phyloP scores from a whole-genome alignment of 2,797 vertebrate genomes.

The Rhinogobio ventralis region DNA sequence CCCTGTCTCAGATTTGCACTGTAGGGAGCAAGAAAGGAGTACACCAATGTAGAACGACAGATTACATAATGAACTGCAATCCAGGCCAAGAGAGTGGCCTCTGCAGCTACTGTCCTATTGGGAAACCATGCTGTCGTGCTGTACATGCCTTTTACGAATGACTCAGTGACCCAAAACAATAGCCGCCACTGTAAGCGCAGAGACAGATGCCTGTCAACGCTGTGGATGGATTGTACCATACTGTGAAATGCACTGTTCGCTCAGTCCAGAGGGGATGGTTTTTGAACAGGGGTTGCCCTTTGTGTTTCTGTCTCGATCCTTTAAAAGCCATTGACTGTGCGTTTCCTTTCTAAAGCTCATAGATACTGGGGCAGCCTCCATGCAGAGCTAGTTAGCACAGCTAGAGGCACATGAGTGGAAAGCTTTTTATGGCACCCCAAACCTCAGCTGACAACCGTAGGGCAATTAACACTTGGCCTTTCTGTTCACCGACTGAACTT shows the following conservation, averaged over 20 bases:
- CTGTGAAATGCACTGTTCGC: conserved; percentile 45
- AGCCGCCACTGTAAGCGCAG: conserved; percentile 29
- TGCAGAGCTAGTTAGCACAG: conserved; percentile 72
- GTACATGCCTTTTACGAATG: conserved; percentile 39
- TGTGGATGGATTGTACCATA: conserved; percentile 46
- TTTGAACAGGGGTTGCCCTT: conserved; percentile 35
- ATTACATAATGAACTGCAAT: conserved; percentile 41
- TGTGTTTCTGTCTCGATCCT: conserved; percentile 26
- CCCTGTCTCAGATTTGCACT: neutral
- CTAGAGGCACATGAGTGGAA: conserved; percentile 82
- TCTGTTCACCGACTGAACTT: conserved; percentile 82
- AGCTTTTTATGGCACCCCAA: conserved; percentile 82
- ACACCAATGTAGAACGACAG: conserved; percentile 37
- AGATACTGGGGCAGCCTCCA: conserved; percentile 23
- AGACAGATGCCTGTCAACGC: conserved; percentile 33
- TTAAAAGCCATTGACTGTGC: conserved; percentile 45
- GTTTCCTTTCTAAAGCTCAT: conserved; percentile 41
- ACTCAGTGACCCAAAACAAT: conserved; percentile 53
- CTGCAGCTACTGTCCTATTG: conserved; percentile 41
- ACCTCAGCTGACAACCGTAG: conserved; percentile 83
- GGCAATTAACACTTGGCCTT: conserved; percentile 84
- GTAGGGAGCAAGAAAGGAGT: conserved; percentile 23
- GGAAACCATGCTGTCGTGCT: conserved; percentile 29
- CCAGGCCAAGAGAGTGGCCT: conserved; percentile 37
- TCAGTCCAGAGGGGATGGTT: conserved; percentile 41